Percentiles rank a stretch among this genome's conserved stretches.
These are phyloP conservation scores for Phocoena phocoena DNA, from an alignment of 2,113 vertebrate genomes.

Conservation along the genomic window DNA sequence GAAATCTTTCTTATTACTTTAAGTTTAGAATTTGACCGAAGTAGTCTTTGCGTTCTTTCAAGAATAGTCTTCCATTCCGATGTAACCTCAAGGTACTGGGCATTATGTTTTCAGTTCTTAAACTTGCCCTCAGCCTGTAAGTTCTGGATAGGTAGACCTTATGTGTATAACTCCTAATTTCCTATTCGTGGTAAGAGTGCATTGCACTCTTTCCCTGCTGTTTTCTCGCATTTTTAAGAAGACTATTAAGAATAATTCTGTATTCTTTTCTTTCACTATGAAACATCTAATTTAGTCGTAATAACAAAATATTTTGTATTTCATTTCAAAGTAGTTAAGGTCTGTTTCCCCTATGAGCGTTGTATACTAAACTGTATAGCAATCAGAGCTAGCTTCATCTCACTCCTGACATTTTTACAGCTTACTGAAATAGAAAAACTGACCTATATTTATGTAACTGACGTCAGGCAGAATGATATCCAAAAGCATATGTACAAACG, in stretches of 20 bases:
- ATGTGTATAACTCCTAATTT: background rate
- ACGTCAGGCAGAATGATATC: background rate
- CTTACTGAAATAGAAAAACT: conserved; percentile 1
- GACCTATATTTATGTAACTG: background rate
- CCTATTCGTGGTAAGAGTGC: background rate
- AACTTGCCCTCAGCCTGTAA: background rate
- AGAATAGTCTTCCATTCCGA: background rate
- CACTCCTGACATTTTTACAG: background rate
- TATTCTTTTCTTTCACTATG: background rate
- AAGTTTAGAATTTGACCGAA: conserved; percentile 18
- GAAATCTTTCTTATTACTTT: background rate
- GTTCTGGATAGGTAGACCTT: background rate
- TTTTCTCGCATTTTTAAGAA: background rate
- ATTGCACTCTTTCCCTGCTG: background rate
- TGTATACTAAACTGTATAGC: background rate
- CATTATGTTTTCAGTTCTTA: conserved; percentile 30
- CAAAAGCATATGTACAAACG: background rate
- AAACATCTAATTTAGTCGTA: background rate
- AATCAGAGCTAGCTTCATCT: background rate
- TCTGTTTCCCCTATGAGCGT: background rate
- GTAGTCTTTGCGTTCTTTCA: background rate
- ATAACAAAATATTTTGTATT: conserved; percentile 38
- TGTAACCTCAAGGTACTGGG: background rate
- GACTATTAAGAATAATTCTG: background rate
- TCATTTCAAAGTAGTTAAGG: background rate